phyloP scores from a whole-genome alignment of 1,140 invertebrate species.

The Caerostris darwini region DNA sequence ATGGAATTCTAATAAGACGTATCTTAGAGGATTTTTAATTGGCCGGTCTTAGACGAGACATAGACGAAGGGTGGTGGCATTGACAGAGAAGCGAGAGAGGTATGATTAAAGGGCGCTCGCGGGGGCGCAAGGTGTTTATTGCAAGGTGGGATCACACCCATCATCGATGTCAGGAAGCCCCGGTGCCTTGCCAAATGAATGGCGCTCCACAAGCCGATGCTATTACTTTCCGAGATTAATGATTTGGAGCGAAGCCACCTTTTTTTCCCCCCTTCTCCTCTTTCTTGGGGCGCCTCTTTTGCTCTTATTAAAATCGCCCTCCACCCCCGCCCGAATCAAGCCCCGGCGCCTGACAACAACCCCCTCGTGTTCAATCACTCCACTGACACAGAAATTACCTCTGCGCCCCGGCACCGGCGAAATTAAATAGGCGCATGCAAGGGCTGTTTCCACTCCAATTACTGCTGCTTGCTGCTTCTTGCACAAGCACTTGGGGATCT shows the following conservation, averaged over 20 bases:
- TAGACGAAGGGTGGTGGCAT: too few relatives aligned
- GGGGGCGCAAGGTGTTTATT: constrained; percentile 67
- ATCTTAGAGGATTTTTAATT: too few relatives aligned
- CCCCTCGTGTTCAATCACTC: neutral
- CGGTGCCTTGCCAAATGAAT: constrained; percentile 71
- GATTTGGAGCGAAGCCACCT: constrained; percentile 74
- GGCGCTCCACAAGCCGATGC: constrained; percentile 55
- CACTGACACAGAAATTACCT: neutral
- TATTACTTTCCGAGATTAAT: constrained; percentile 77
- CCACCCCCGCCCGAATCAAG: constrained; percentile 30
- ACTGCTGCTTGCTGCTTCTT: neutral
- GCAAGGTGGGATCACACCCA: constrained; percentile 64
- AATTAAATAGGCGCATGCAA: neutral
- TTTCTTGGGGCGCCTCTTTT: neutral
- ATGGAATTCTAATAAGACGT: too few relatives aligned
- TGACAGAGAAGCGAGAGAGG: too few relatives aligned
- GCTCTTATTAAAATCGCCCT: constrained; percentile 73
- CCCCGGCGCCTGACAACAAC: neutral
- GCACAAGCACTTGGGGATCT: neutral
- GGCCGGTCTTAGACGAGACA: too few relatives aligned
- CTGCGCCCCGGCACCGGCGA: neutral
- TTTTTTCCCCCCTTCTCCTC: neutral
- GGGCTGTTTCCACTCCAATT: neutral
- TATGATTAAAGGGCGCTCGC: neutral
- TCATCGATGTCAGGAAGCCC: constrained; percentile 75